A percentile compares a stretch with the other conserved stretches of the same genome.
phyloP scores from a whole-genome alignment of 2,888 invertebrate genomes.

The Drosophila peninsularis region DNA sequence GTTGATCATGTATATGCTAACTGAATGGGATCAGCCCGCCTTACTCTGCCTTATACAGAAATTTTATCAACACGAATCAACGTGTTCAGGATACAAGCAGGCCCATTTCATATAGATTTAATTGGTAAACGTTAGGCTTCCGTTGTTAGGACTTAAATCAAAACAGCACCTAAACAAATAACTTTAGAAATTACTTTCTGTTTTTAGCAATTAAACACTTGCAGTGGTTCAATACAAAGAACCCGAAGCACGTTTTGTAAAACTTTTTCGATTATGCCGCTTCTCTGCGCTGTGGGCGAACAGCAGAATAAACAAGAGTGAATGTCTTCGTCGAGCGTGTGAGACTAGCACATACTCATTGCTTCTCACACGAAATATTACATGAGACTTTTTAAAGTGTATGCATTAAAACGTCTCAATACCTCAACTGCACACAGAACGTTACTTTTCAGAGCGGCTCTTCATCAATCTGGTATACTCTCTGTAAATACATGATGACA shows the following conservation, averaged over 20 bases:
- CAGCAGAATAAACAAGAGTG: constrained; percentile 10
- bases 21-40: too few species aligned
- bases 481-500: not conserved
- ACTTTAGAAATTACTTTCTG: constrained; percentile 10
- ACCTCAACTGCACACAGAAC: not conserved
- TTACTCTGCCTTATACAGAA: too few species aligned
- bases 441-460: not conserved
- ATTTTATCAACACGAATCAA: too few species aligned
- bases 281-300: constrained; percentile 13
- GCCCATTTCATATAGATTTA: constrained; percentile 1
- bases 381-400: too few species aligned
- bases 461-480: not conserved
- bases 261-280: constrained; percentile 53
- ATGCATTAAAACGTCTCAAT: not conserved
- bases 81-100: not conserved
- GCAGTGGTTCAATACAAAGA: constrained; percentile 14
- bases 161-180: constrained; percentile 1
- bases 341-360: constrained; percentile 2
- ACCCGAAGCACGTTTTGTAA: not conserved
- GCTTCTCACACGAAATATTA: not conserved
- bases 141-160: not conserved
- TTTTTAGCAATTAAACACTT: constrained; percentile 18
- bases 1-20: not conserved
- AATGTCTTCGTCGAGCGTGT: not conserved
- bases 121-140: constrained; percentile 3